Evolutionary conservation across 2,797 vertebrate genomes (phyloP).

Genomic region (Falco biarmicus): DNA sequence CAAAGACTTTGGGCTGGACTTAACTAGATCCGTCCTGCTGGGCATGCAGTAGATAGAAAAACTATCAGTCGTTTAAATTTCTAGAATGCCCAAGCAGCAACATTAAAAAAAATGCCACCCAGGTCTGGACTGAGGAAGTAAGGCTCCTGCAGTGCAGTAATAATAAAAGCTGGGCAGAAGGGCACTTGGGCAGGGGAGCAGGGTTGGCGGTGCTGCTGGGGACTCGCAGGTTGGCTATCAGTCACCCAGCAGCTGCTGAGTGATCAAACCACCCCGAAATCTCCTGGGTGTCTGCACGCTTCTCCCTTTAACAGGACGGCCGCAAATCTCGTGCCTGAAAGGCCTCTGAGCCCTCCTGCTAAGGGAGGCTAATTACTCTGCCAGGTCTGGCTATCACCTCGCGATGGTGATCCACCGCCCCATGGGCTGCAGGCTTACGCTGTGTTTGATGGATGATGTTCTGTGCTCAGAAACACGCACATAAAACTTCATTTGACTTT

Average conservation of each 20-base stretch:
- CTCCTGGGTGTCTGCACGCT: background rate
- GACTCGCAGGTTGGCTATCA: fast-evolving
- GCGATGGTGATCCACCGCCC: background rate
- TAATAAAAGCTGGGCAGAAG: background rate
- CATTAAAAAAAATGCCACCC: background rate
- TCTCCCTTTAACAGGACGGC: background rate
- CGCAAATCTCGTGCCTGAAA: background rate
- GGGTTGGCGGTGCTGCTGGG: background rate
- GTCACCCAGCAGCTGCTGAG: background rate
- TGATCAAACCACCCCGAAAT: fast-evolving
- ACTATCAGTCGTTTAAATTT: background rate
- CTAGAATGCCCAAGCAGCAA: background rate
- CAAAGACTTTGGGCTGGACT: background rate
- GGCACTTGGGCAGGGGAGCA: background rate
- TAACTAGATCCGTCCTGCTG: background rate
- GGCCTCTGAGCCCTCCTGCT: background rate
- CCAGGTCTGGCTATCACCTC: background rate
- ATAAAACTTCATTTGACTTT: background rate
- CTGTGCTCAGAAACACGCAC: background rate
- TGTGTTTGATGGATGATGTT: background rate
- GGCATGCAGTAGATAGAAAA: background rate
- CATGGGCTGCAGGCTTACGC: fast-evolving
- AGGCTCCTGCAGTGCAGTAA: background rate
- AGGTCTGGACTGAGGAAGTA: background rate
- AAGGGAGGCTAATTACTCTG: background rate